Percentiles rank a stretch among this genome's conserved stretches.
Conservation (phyloP, 2,797 vertebrate genomes). For the Brotula barbata region DNA sequence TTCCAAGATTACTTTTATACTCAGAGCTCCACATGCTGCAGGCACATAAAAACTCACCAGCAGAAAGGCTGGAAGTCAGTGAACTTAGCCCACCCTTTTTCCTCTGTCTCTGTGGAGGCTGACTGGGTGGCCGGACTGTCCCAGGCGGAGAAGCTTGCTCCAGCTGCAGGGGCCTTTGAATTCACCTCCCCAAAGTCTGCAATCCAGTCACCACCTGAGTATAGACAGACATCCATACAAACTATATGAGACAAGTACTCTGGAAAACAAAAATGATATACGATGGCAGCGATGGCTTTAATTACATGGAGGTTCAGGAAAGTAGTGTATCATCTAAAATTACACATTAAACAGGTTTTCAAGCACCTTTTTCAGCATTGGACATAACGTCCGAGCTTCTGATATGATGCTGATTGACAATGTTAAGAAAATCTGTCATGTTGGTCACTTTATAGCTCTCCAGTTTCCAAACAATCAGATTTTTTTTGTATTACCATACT, state of each 20-base stretch:
- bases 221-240: slow-evolving; percentile 5
- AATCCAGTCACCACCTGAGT: slow-evolving; percentile 79
- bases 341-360: neutral
- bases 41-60: slow-evolving; percentile 75
- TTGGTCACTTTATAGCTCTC: too few relatives aligned
- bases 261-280: too few relatives aligned
- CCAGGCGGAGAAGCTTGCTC: slow-evolving; percentile 72
- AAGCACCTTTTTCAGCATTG: too few relatives aligned
- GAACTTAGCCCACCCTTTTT: slow-evolving; percentile 93
- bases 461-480: neutral
- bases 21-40: neutral
- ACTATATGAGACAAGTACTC: slow-evolving; percentile 10
- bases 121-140: slow-evolving; percentile 62
- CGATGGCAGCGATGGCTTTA: too few relatives aligned
- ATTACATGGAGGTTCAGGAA: too few relatives aligned
- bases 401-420: too few relatives aligned
- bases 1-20: neutral
- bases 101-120: slow-evolving; percentile 72
- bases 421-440: too few relatives aligned
- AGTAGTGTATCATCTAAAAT: too few relatives aligned
- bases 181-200: slow-evolving; percentile 83
- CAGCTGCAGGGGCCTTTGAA: slow-evolving; percentile 70
- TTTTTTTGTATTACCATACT: neutral
- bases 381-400: too few relatives aligned
- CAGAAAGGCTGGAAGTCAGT: slow-evolving; percentile 92